Evolutionary conservation across 2,113 vertebrate genomes (phyloP).

Genomic region (Clarias magur): DNA sequence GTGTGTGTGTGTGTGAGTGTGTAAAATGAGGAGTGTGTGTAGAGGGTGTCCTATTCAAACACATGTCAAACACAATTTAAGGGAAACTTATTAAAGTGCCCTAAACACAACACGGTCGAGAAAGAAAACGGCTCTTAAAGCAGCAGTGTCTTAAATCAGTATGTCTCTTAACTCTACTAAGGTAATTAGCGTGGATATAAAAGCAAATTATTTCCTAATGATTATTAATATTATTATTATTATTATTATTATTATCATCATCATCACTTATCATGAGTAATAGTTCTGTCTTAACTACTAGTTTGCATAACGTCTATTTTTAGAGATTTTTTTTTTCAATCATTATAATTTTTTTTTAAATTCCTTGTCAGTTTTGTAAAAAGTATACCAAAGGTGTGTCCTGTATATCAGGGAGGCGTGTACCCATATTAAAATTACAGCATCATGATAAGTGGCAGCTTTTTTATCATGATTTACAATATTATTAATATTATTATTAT

Average conservation of each 20-base stretch:
- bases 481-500: background rate
- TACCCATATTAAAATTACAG: background rate
- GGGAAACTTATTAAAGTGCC: constrained; percentile 69
- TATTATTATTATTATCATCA: constrained; percentile 60
- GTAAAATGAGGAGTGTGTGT: background rate
- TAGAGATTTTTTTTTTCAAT: constrained; percentile 59
- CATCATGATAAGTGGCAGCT: background rate
- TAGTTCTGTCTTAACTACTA: constrained; percentile 70
- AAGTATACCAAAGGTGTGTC: constrained; percentile 76
- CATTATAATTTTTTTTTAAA: constrained; percentile 62
- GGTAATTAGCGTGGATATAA: constrained; percentile 68
- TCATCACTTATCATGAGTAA: constrained; percentile 68
- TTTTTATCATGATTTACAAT: background rate
- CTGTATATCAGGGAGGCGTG: constrained; percentile 63
- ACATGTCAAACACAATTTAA: constrained; percentile 71
- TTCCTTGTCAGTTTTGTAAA: constrained; percentile 73
- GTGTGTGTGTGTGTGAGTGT: constrained; percentile 38
- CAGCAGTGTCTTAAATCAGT: constrained; percentile 67
- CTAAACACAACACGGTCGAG: constrained; percentile 68
- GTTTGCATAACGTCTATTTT: constrained; percentile 71
- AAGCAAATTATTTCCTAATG: constrained; percentile 58
- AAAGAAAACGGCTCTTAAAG: constrained; percentile 51
- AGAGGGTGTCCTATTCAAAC: constrained; percentile 44
- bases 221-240: constrained; percentile 63
- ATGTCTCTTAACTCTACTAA: constrained; percentile 71